Conservation (phyloP, 2,797 vertebrate species). For the Microctenopoma lineatum region DNA sequence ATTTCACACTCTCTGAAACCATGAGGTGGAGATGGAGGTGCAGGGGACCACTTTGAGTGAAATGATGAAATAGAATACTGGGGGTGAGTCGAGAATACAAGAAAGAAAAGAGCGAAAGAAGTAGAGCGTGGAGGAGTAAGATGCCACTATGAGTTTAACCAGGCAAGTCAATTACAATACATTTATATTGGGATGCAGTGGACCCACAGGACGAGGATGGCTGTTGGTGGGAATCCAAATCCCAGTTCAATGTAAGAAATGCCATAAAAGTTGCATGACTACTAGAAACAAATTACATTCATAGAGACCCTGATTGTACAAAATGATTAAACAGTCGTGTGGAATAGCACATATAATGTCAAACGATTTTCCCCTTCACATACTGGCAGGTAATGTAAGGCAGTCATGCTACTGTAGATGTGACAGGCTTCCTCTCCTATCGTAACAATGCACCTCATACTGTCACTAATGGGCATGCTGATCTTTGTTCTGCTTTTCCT, state of each 20-base stretch:
- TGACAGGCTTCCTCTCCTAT: not conserved
- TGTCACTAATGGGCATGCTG: slow-evolving; percentile 18
- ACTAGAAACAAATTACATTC: no score
- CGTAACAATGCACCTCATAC: slow-evolving; percentile 5
- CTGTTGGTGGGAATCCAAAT: not conserved
- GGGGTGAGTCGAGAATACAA: slow-evolving; percentile 37
- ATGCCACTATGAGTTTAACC: slow-evolving; percentile 27
- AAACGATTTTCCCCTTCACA: not conserved
- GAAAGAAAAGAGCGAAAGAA: slow-evolving; percentile 27
- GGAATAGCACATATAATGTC: not conserved
- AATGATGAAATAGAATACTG: slow-evolving; percentile 57
- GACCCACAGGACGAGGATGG: no score
- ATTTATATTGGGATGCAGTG: not conserved
- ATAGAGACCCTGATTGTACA: no score
- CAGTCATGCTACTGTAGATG: not conserved
- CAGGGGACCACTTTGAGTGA: slow-evolving; percentile 43
- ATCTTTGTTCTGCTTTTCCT: slow-evolving; percentile 20
- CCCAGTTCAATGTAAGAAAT: not conserved
- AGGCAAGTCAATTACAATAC: slow-evolving; percentile 19
- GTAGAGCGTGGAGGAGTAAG: slow-evolving; percentile 15
- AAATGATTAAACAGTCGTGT: not conserved
- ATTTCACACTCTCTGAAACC: slow-evolving; percentile 71
- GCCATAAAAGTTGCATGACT: not conserved
- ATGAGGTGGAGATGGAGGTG: slow-evolving; percentile 57
- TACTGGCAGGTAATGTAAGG: not conserved